These are phyloP conservation scores for Hydrotaea cyrtoneurina DNA, from an alignment of 2,888 invertebrate genomes.

Conservation along the genomic window DNA sequence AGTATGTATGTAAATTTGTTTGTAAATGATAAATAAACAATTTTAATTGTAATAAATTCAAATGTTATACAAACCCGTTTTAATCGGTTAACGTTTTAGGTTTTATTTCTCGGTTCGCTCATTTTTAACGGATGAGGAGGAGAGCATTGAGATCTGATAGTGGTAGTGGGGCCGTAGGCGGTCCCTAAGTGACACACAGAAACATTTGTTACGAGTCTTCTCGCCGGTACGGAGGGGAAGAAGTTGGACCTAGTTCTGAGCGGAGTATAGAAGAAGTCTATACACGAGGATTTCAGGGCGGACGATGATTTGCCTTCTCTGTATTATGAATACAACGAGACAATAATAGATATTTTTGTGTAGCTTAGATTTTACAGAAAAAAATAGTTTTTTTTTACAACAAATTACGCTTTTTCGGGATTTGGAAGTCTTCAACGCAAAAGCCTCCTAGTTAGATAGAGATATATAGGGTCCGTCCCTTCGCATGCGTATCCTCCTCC, in stretches of 20 bases:
- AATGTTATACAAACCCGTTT: constrained; percentile 65
- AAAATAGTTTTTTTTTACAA: constrained; percentile 46
- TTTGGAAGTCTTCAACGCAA: constrained; percentile 6
- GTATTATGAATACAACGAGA: constrained; percentile 66
- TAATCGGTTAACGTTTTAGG: constrained; percentile 55
- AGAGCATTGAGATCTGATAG: constrained; percentile 43
- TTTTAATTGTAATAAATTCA: constrained; percentile 48
- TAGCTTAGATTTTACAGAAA: constrained; percentile 56
- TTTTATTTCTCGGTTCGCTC: constrained; percentile 47
- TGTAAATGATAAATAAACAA: constrained; percentile 51
- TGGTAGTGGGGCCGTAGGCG: constrained; percentile 44
- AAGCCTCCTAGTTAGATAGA: background rate
- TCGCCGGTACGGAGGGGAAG: constrained; percentile 46
- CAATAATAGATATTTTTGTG: constrained; percentile 64
- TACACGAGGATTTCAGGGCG: constrained; percentile 44
- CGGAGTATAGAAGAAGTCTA: background rate
- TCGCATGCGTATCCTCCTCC: background rate
- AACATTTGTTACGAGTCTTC: constrained; percentile 12
- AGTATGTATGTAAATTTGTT: constrained; percentile 39
- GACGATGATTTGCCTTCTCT: constrained; percentile 65
- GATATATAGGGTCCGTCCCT: constrained; percentile 16
- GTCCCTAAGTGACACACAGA: constrained; percentile 60
- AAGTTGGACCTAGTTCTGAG: no score
- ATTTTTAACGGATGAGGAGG: constrained; percentile 55
- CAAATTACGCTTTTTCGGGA: constrained; percentile 60